Evolutionary conservation across 2,113 vertebrate species (phyloP), one percentile per base, ranked within the genome.

Genomic region (Romanogobio albipinnatus): DNA sequence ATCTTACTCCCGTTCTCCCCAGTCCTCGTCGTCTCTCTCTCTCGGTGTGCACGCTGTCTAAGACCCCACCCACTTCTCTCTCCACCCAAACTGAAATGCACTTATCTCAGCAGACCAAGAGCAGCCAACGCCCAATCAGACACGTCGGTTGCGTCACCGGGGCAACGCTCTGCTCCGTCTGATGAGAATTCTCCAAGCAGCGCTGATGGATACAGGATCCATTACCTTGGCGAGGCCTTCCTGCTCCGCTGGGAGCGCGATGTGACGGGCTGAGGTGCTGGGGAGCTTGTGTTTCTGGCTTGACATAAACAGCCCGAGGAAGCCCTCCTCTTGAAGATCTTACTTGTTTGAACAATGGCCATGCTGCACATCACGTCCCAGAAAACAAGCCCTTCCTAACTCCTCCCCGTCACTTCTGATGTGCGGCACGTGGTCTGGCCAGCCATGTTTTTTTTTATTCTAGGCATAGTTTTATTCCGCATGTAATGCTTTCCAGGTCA

Each of bases 101-200:
- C 87, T 88, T 89, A 88, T 88, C 87, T 84, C 83, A 71, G 85
- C 66, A 73, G 84, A 85, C 70, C 88, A 87, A 84, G 75, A 74
- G 78, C 49, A 81, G 84, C 88, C 86, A 88, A 89, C 88, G 84
- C 89, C 89, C 87, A 88, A 81, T 87, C 83, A 79, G 49, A 81
- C 83, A 14, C 2, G 11, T 29, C 24, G 70, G 68, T 85, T 49
- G 45, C 70, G 47, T 89, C 76, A 45, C 73, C 88, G 9, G 78
- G 83, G 80, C 73, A 75, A 89, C 85, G 59, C 73, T 78, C 76
- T 29, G 9, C 58, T 84, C 51, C 8, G 19, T 68, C 82, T 84
- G 77, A 66, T 26, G 66, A 36, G 10, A 61, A 56, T 78, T 76
- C 88, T 84, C 79, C 64, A 59, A 53, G 53, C 51, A 56, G 47